Percentiles rank a stretch among this genome's conserved stretches.
phyloP scores from a whole-genome alignment of 2,113 vertebrate genomes.

The Halcyon senegalensis region DNA sequence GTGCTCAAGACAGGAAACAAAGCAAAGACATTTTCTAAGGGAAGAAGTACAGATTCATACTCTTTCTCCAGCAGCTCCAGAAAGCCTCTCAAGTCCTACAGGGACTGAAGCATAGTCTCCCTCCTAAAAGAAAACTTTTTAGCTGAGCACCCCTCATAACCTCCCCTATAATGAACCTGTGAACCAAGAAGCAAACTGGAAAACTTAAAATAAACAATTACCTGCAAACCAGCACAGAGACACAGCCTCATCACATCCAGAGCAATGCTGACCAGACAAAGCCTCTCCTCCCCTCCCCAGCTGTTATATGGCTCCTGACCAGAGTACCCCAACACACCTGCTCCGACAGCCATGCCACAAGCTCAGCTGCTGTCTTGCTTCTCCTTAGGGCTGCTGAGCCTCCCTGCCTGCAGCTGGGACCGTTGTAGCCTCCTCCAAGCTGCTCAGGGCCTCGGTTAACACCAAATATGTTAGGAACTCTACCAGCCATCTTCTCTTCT shows the following conservation, averaged over 20 bases:
- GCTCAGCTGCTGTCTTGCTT: not conserved
- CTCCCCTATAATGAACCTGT: rapidly evolving
- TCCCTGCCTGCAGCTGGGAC: not conserved
- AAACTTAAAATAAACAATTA: not conserved
- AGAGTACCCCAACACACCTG: not conserved
- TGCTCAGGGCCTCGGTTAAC: not conserved
- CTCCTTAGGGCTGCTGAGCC: not conserved
- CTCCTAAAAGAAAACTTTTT: not conserved
- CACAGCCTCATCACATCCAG: rapidly evolving
- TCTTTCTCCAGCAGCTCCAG: not conserved
- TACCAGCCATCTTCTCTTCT: not conserved
- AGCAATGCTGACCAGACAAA: rapidly evolving
- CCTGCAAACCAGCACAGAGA: not conserved
- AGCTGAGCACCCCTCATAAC: rapidly evolving
- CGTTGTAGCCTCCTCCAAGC: rapidly evolving
- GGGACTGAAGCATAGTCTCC: not conserved
- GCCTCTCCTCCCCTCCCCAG: rapidly evolving
- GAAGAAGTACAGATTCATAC: not conserved
- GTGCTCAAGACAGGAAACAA: not conserved
- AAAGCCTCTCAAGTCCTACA: not conserved
- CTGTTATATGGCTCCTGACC: not conserved
- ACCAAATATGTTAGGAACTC: rapidly evolving
- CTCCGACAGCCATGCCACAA: not conserved
- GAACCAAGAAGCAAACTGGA: rapidly evolving
- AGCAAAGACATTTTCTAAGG: not conserved